Base-by-base conservation (phyloP, 2,888 invertebrate genomes). In the Lagria hirta region DNA sequence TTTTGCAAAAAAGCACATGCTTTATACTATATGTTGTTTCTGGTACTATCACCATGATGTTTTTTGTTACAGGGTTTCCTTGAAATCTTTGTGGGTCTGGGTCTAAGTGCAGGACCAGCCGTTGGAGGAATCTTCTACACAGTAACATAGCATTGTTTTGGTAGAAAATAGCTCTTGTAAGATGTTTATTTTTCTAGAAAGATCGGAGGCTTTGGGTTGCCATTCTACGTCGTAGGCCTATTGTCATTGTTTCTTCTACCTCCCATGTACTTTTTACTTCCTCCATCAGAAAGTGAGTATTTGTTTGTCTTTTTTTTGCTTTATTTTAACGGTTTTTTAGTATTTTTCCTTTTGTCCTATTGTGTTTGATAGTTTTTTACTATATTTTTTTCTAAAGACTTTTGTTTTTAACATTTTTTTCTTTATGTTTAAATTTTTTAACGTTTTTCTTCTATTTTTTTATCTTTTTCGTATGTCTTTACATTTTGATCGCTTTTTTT, bases 51-150 rank as follows among this genome's bases (percentile, higher is more conserved):
- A 24, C 6, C 16, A 5, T 5, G 5, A 24, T 15, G 4, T 22
- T 26, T 37, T 15, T 22, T 17, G 3, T 67, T 65, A 8, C 56
- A 81, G 81, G 88, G 88, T 14, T 79, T 85, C 49, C 66, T 88
- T 48, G 89, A 88, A 71, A 86, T 86, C 0, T 87, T 86, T 58
- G 84, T 85, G 10, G 88, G 88, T 1, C 71, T 88, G 2, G 89
- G 89, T 22, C 81, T 88, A 81, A 86, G 86, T 53, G 81, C 83
- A 6, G 88, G 88, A 3, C 89, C 89, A 0, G 86, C 87, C 2
- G 76, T 88, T 20, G 89, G 89, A 13, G 88, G 88, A 1, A 70
- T 84, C 8, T 65, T 88, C 8, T 88, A 84, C 75, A 78, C 84
- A 77, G 86, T 88, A 77, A 74, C 73, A 57, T 6, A 15, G n/a